Base-by-base conservation (phyloP, 2,797 vertebrate species). In the Pelobates cultripes region DNA sequence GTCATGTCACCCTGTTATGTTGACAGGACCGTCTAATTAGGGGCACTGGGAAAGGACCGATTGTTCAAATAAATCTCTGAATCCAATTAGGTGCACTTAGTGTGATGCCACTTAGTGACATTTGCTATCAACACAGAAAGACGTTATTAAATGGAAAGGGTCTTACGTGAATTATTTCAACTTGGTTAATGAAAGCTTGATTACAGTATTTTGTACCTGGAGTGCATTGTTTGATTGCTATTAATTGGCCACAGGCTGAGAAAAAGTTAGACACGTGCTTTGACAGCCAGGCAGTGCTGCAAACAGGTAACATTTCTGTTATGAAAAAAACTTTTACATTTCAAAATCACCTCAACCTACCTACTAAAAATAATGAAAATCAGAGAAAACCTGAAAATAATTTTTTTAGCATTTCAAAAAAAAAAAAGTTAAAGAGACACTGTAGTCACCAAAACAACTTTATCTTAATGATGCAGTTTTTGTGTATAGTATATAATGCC, bases 31-130 rank as follows among this genome's bases (percentile, higher is more conserved):
- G 17, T 78, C 76, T 83, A 83, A 78, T 83, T 83, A 83, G 70
- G 42, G 75, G 70, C 63, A 63, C 12, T 43, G 76, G 61, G 57
- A 83, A 70, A 73, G 60, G n/a, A 60, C 17, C 71, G 17, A 78
- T 83, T 83, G 81, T 78, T 78, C 43, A 78, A 53, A 74, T 63
- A 9, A 70, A 76, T 78, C 64, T 40, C 43, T 74, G 71, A 74
- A 75, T 83, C 76, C 76, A 83, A 83, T 83, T 83, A 83, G 47
- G 71, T 63, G 47, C 81, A 78, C 76, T 83, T 83, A 83, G 76
- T 70, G 53, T 78, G 71, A 78, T 78, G 81, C 42, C 64, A 69
- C 67, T 83, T 69, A 73, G 14, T 78, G 81, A 73, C 70, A 73
- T 72, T 73, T 61, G 12, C 81, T 69, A 61, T 83, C 71, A 70